Conservation (phyloP, 2,888 invertebrate species). For the Tipula unca region DNA sequence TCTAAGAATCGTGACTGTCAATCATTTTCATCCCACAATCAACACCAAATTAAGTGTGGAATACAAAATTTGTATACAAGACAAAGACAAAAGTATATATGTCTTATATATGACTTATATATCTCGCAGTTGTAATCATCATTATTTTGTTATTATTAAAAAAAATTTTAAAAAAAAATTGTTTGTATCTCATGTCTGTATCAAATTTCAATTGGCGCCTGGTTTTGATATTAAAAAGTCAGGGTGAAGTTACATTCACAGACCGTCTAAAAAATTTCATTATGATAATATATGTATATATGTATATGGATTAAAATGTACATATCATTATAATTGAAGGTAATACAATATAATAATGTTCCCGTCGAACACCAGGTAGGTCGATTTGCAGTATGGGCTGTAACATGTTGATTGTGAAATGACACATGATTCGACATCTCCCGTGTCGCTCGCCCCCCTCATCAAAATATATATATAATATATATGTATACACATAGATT, state of each 20-base stretch:
- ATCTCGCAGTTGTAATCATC: not conserved
- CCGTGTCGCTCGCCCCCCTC: too few species aligned
- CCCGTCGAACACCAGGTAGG: too few species aligned
- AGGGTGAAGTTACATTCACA: not conserved
- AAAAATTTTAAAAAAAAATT: not conserved
- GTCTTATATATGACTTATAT: not conserved
- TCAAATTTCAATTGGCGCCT: not conserved
- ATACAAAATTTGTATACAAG: not conserved
- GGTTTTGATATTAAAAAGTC: not conserved
- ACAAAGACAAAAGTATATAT: not conserved
- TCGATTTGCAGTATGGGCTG: not conserved
- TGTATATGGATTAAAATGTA: not conserved
- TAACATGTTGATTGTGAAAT: not conserved
- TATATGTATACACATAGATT: too few species aligned
- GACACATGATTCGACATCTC: not conserved
- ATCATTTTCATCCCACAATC: slow-evolving; percentile 8
- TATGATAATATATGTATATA: not conserved
- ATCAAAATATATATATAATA: not conserved
- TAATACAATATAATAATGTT: not conserved
- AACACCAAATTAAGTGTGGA: slow-evolving; percentile 8
- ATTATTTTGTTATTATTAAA: not conserved
- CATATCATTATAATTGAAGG: not conserved
- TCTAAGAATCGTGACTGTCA: not conserved
- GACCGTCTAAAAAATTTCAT: not conserved
- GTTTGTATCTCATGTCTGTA: not conserved